Percentiles rank a stretch among this genome's conserved stretches.
Conservation (phyloP, 2,888 invertebrate genomes). For the Lasiommata megera region DNA sequence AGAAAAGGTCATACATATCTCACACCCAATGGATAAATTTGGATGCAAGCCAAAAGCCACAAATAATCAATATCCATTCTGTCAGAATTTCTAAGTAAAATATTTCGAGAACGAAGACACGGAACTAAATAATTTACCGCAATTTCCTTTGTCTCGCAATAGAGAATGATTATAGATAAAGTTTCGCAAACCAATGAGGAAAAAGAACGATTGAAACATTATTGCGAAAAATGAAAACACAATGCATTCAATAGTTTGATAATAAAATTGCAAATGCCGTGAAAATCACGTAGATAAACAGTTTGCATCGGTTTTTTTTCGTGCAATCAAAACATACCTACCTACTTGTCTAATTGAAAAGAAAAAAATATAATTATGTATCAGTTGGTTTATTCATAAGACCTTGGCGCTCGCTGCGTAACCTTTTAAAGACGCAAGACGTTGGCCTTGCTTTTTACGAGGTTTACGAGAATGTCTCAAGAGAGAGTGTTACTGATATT, state of each 20-base stretch:
- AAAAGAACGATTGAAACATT: neutral
- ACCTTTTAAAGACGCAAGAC: constrained; percentile 28
- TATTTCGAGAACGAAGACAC: neutral
- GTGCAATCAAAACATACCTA: constrained; percentile 1
- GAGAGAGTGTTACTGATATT: constrained; percentile 16
- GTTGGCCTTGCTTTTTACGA: constrained; percentile 31
- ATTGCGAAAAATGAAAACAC: constrained; percentile 4
- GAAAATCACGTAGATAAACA: constrained; percentile 1
- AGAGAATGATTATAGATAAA: constrained; percentile 5
- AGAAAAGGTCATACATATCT: neutral
- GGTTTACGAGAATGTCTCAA: constrained; percentile 20
- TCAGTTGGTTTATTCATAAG: constrained; percentile 19
- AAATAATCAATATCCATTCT: constrained; percentile 3
- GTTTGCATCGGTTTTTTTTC: neutral
- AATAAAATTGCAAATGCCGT: neutral
- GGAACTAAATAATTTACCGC: neutral
- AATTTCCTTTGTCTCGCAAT: neutral
- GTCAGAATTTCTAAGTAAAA: constrained; percentile 3
- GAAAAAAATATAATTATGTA: constrained; percentile 9
- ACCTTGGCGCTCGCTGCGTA: constrained; percentile 28
- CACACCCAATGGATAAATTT: neutral
- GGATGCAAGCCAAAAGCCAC: constrained; percentile 1
- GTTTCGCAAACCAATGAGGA: constrained; percentile 12
- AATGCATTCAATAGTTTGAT: neutral
- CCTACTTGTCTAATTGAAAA: neutral